Evolutionary conservation across 2,113 vertebrate genomes (phyloP).

Genomic region (Chitala chitala): DNA sequence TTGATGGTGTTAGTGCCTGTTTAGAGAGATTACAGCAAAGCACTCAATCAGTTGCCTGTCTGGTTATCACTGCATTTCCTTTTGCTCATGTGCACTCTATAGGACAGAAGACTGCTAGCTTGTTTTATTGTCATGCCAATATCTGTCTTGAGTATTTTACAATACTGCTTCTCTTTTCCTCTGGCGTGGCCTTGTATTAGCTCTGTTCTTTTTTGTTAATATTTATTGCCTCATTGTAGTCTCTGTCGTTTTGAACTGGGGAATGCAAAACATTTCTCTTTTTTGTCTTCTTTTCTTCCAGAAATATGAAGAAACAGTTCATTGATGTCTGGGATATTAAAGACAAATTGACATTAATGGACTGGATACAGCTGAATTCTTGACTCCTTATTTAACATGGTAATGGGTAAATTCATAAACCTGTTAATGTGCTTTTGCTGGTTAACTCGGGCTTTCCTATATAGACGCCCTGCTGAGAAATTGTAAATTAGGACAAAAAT

Average conservation of each 20-base stretch:
- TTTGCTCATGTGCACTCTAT: neutral
- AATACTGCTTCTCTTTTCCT: neutral
- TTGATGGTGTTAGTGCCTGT: constrained; percentile 7
- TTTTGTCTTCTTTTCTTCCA: constrained; percentile 36
- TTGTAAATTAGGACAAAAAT: too few relatives aligned
- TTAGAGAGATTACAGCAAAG: neutral
- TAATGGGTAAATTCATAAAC: neutral
- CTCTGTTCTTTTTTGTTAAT: neutral
- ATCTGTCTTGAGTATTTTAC: neutral
- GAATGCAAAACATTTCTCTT: neutral
- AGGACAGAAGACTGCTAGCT: neutral
- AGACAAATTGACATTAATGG: constrained; percentile 50
- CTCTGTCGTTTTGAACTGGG: neutral
- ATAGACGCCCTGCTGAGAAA: too few relatives aligned
- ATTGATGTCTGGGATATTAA: constrained; percentile 56
- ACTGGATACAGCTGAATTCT: constrained; percentile 52
- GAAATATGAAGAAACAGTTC: constrained; percentile 57
- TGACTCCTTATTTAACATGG: constrained; percentile 29
- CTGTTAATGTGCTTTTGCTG: neutral
- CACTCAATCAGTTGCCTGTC: neutral
- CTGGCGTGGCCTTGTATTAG: neutral
- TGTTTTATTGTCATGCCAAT: neutral
- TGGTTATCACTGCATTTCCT: neutral
- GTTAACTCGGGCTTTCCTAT: too few relatives aligned
- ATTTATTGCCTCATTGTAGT: neutral